Evolutionary conservation across 2,888 invertebrate species (phyloP).

Genomic region (Strigamia maritima): DNA sequence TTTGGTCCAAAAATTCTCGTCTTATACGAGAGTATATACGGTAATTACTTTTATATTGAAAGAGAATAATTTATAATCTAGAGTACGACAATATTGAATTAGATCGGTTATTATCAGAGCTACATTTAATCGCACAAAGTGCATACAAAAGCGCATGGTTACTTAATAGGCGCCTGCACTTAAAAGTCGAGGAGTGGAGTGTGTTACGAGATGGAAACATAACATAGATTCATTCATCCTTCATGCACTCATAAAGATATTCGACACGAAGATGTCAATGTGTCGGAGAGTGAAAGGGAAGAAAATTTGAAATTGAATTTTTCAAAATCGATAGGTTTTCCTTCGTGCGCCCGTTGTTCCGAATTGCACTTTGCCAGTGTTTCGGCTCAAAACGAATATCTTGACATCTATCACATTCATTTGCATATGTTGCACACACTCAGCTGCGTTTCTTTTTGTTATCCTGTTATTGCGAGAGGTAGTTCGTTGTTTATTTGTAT

Average conservation of each 20-base stretch:
- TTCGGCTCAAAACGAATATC: neutral
- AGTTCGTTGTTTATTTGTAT: neutral
- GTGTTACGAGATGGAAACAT: neutral
- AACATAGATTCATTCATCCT: slow-evolving; percentile 8
- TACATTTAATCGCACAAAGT: neutral
- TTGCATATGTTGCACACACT: neutral
- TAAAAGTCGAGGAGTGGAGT: neutral
- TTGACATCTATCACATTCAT: slow-evolving; percentile 23
- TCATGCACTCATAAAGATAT: neutral
- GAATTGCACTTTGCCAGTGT: neutral
- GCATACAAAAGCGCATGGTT: neutral
- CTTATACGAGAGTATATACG: too few species aligned
- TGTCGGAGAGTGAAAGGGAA: neutral
- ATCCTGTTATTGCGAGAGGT: neutral
- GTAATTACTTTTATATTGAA: neutral
- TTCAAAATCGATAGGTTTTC: neutral
- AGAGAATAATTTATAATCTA: neutral
- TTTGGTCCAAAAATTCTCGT: too few species aligned
- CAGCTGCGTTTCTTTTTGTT: neutral
- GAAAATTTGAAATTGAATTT: slow-evolving; percentile 34
- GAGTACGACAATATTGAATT: neutral
- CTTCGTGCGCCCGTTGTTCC: neutral
- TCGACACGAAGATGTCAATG: slow-evolving; percentile 8
- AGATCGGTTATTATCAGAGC: neutral
- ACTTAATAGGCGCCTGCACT: neutral